A percentile compares a stretch with the other conserved stretches of the same genome.
These are phyloP conservation scores for Heptranchias perlo DNA, from an alignment of 2,113 vertebrate species.

Conservation along the genomic window DNA sequence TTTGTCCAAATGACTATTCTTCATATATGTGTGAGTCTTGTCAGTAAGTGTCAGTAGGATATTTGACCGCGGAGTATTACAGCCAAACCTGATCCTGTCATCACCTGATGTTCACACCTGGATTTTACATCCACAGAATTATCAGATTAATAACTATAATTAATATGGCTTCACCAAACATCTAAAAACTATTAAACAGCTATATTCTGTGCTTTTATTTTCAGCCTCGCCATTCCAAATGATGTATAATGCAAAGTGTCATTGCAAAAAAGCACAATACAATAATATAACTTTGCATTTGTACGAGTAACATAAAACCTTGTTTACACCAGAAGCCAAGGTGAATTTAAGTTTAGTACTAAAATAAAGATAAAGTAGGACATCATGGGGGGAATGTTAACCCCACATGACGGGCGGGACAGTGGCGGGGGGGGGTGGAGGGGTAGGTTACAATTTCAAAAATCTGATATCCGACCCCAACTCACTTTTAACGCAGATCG, in stretches of 20 bases:
- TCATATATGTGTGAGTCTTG: background rate
- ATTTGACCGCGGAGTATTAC: background rate
- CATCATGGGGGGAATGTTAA: no score
- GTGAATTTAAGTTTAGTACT: background rate
- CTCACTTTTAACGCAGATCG: no score
- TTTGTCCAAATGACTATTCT: background rate
- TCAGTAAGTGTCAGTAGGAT: background rate
- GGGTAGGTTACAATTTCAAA: no score
- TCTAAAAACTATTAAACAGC: background rate
- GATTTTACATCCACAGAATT: background rate
- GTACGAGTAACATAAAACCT: background rate
- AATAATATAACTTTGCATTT: background rate
- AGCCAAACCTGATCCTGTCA: background rate
- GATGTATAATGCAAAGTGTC: background rate
- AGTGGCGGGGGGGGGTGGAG: no score
- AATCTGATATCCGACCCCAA: no score
- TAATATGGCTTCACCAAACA: background rate
- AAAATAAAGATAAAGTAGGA: background rate
- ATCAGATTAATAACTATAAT: background rate
- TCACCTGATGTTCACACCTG: background rate
- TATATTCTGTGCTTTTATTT: background rate
- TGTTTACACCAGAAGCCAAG: background rate
- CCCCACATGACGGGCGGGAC: no score
- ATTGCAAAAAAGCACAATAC: background rate
- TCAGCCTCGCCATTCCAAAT: background rate